Evolutionary conservation across 2,113 vertebrate species (phyloP).

Genomic region (Chaenocephalus aceratus): DNA sequence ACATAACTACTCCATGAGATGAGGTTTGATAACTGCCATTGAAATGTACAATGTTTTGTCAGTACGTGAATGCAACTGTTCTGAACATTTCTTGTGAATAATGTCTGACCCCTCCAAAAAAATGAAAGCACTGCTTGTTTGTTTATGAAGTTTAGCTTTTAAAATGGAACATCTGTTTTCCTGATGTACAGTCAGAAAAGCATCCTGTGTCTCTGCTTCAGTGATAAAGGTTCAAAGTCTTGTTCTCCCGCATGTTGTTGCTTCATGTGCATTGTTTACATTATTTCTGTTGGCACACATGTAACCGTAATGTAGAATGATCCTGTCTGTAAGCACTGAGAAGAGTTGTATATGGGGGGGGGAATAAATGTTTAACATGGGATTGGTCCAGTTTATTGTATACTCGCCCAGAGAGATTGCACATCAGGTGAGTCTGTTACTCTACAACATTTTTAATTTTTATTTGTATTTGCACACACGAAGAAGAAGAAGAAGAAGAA

Average conservation of each 20-base stretch:
- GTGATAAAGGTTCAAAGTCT: neutral
- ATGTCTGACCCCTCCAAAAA: neutral
- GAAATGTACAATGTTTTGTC: no score
- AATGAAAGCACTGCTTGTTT: neutral
- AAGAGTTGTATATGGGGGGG: conserved; percentile 10
- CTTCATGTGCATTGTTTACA: conserved; percentile 32
- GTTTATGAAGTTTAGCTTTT: neutral
- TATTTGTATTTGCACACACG: no score
- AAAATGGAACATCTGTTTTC: neutral
- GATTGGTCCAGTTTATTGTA: neutral
- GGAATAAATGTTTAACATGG: conserved; percentile 35
- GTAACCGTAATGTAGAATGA: neutral
- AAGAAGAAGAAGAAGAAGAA: no score
- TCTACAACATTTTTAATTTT: no score
- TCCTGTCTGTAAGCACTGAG: conserved; percentile 29
- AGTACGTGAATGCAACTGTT: no score
- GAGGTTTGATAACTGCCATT: no score
- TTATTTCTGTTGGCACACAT: neutral
- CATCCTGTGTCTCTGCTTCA: neutral
- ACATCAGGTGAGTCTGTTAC: neutral
- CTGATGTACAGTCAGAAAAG: neutral
- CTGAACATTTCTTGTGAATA: neutral
- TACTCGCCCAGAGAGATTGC: neutral
- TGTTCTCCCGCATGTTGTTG: conserved; percentile 1
- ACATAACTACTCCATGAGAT: no score